A percentile compares a stretch with the other conserved stretches of the same genome.
These are phyloP conservation scores for Piaya cayana DNA, from an alignment of 2,113 vertebrate genomes.

Conservation along the genomic window DNA sequence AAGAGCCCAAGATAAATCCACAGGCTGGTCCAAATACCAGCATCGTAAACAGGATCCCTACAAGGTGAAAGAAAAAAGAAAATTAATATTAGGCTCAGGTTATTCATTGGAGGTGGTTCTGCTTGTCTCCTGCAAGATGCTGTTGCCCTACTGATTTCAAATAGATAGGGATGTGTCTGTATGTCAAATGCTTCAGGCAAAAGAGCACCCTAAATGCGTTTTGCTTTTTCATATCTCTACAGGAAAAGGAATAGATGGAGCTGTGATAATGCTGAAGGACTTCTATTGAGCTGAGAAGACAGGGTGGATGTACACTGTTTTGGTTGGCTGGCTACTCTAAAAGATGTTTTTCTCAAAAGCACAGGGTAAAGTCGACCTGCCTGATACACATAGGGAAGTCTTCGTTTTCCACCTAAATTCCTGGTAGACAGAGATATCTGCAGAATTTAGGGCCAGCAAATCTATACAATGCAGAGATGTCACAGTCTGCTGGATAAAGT, in stretches of 20 bases:
- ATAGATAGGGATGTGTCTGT: neutral
- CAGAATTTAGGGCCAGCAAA: neutral
- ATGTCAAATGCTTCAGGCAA: neutral
- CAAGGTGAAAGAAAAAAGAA: slow-evolving; percentile 54
- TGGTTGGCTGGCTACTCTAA: neutral
- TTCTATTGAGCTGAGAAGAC: neutral
- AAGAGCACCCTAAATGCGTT: neutral
- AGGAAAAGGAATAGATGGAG: neutral
- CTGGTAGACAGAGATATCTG: neutral
- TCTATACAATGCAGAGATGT: accelerated
- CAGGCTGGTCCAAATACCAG: slow-evolving; percentile 98
- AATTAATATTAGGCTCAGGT: neutral
- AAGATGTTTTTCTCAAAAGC: neutral
- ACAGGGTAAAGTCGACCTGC: neutral
- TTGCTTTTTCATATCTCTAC: neutral
- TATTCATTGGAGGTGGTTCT: neutral
- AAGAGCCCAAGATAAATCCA: slow-evolving; percentile 96
- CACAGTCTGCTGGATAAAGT: neutral
- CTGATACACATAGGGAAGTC: neutral
- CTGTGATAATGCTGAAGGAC: neutral
- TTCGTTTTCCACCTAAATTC: neutral
- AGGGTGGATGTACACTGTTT: neutral
- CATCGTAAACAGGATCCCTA: slow-evolving; percentile 97
- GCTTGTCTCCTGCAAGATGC: neutral
- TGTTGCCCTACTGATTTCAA: neutral